phyloP scores from a whole-genome alignment of 2,797 vertebrate species.

The Melanitta fusca region DNA sequence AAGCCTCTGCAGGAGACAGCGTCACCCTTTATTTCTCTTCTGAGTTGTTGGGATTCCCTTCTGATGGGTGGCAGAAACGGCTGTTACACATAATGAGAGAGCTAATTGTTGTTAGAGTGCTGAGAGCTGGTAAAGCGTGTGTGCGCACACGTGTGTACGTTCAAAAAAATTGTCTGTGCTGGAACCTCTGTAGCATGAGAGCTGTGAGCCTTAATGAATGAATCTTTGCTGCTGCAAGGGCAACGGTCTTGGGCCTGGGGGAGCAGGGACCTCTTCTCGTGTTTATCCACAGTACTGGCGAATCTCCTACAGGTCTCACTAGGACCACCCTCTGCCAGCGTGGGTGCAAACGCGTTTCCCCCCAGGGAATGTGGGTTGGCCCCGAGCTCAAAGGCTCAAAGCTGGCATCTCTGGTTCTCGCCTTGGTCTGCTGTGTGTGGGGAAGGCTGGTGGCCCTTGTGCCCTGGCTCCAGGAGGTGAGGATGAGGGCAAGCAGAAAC shows the following conservation, averaged over 20 bases:
- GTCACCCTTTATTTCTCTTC: neutral
- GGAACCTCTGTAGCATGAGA: neutral
- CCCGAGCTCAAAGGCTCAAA: neutral
- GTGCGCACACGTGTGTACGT: rapidly evolving
- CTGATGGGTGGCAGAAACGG: rapidly evolving
- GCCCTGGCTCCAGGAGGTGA: neutral
- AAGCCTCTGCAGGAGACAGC: neutral
- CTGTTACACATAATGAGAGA: neutral
- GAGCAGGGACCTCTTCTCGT: neutral
- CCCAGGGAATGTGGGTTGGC: neutral
- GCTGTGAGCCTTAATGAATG: neutral
- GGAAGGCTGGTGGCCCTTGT: neutral
- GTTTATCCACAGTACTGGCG: neutral
- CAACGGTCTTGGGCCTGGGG: neutral
- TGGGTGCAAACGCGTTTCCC: neutral
- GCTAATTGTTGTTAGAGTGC: rapidly evolving
- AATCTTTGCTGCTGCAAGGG: neutral
- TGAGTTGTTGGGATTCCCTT: neutral
- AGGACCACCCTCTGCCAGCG: neutral
- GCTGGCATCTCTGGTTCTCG: neutral
- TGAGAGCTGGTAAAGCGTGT: neutral
- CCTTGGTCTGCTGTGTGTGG: neutral
- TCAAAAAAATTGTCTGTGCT: rapidly evolving
- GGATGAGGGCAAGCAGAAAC: neutral
- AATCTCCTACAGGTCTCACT: neutral